phyloP scores from a whole-genome alignment of 2,888 invertebrate species.

The Spialia ferax region DNA sequence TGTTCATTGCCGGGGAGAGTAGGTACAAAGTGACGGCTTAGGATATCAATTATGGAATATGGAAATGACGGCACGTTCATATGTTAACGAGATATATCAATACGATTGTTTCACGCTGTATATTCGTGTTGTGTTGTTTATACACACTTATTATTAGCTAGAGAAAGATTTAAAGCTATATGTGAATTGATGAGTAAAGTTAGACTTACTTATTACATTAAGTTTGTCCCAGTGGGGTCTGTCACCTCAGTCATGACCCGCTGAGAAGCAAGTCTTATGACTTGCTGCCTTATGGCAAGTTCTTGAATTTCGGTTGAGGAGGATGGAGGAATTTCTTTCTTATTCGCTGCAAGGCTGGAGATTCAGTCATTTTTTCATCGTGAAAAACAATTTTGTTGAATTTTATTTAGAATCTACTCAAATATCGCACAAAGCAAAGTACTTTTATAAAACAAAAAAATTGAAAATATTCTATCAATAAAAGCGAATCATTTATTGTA shows the following conservation, averaged over 20 bases:
- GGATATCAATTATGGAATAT: conserved; percentile 30
- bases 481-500: conserved; percentile 56
- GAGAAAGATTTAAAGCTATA: neutral
- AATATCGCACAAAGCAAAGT: neutral
- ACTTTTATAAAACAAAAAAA: conserved; percentile 14
- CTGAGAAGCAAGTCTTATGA: too few species aligned
- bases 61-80: conserved; percentile 23
- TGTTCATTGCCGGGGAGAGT: conserved; percentile 53
- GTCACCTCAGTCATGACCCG: too few species aligned
- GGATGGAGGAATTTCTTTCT: too few species aligned
- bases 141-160: neutral
- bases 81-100: conserved; percentile 11
- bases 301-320: too few species aligned
- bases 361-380: too few species aligned
- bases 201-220: too few species aligned
- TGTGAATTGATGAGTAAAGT: too few species aligned
- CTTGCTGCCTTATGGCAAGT: too few species aligned
- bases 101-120: neutral
- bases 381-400: neutral
- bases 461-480: conserved; percentile 26
- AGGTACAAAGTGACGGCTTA: conserved; percentile 42
- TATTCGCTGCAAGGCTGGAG: too few species aligned
- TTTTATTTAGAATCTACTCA: neutral
- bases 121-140: neutral
- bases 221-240: too few species aligned